Evolutionary conservation across 1,140 invertebrate species (phyloP), one percentile per base, ranked within the genome.

Genomic region (Berghia stephanieae): DNA sequence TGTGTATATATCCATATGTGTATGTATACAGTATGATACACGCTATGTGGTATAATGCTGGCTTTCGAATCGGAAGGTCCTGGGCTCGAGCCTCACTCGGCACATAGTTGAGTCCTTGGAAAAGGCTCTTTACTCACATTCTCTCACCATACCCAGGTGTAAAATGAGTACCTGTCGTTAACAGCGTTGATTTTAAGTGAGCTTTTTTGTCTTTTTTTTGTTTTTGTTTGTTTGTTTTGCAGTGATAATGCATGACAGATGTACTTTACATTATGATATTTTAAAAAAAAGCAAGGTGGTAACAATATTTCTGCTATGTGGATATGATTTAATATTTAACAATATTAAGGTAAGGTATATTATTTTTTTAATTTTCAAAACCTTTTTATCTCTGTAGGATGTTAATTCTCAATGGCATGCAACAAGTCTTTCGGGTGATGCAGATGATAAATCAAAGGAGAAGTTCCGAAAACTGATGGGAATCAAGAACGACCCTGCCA

Each of bases 401-500:
- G 76, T 75, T 42, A 77, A 82, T 68, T 80, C 77, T 43, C 84
- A 86, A 81, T 89, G 83, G 88, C 82, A 84, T 76, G 82, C 82
- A 21, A 85, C 84, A 68, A 94, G 93, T 38, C 96, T 98, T 88
- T 93, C 94, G 0, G 93, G 96, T 85, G 96, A 97, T 90, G 92
- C 93, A 43, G 96, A 97, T 90, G 96, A 95, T 52, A 94, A 95
- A 90, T 94, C 96, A 76, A 94, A 95, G 0, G 95, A 94, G n/a
- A 98, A 98, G 90, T 98, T 98, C 89, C 95, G 96, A 89, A 92
- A 96, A n/a, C n/a, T 98, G 13, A 98, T 98, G 96, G 97, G 97
- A 52, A 97, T 98, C 63, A 96, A 95, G 88, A 92, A 92, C 31
- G 92, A 91, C 38, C 81, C 80, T 94, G 24, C 43, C 6, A 76